phyloP scores from a whole-genome alignment of 2,113 vertebrate species.

The Anoplopoma fimbria region DNA sequence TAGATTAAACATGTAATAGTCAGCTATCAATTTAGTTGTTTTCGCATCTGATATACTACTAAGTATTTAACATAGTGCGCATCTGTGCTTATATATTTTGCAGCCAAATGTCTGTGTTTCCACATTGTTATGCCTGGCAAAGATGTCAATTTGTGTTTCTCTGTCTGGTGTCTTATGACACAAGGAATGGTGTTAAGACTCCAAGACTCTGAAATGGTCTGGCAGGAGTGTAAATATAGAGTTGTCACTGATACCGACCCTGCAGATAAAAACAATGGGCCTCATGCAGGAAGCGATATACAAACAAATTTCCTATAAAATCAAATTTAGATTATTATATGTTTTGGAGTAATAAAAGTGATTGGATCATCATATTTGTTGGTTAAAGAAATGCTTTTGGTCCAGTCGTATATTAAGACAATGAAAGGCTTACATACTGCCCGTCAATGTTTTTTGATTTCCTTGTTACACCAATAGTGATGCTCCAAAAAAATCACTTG shows the following conservation, averaged over 20 bases:
- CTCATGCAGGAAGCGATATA: background rate
- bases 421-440: too few species aligned
- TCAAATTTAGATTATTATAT: too few species aligned
- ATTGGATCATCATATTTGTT: too few species aligned
- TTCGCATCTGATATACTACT: background rate
- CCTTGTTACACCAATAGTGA: too few species aligned
- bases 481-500: too few species aligned
- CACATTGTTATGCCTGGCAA: slow-evolving; percentile 7
- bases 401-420: too few species aligned
- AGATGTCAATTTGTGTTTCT: slow-evolving; percentile 38
- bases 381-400: too few species aligned
- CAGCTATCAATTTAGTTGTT: background rate
- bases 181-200: slow-evolving; percentile 61
- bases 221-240: slow-evolving; percentile 67
- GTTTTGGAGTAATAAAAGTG: too few species aligned
- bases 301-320: background rate
- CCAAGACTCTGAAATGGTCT: slow-evolving; percentile 25
- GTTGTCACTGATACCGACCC: slow-evolving; percentile 29
- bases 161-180: slow-evolving; percentile 42
- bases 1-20: background rate
- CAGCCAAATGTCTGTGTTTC: slow-evolving; percentile 5
- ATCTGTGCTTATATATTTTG: background rate
- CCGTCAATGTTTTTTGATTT: too few species aligned
- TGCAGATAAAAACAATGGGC: slow-evolving; percentile 19
- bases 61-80: background rate